Base-by-base conservation (phyloP, 2,888 invertebrate genomes). In the Odontocerum albicorne region DNA sequence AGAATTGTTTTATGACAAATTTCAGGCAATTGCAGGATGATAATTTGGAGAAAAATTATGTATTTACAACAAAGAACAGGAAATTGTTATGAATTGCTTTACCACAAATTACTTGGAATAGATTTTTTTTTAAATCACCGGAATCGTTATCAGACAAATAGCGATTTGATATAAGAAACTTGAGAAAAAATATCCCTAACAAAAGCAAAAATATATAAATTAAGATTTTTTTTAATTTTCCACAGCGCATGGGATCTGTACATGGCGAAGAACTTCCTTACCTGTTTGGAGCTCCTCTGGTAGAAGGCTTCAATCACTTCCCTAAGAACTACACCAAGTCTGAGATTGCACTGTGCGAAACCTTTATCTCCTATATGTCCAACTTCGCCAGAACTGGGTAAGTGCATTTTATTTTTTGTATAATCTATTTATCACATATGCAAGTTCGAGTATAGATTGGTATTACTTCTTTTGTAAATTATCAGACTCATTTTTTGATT, bases 221-320 rank as follows among this genome's bases (percentile, higher is more conserved):
- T 4, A 27, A 27, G 27, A 4, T 44, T 16, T 8, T 54, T 47
- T n/a, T 49, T 56, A 39, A 44, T 58, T 64, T 62, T 31, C n/a
- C n/a, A n/a, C 79, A 94, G 87, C 82, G 91, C 61, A 90, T 92
- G 87, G 94, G 94, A 13, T 91, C 93, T 1, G 92, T 93, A 2
- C 93, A 94, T 67, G 94, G 94, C 0, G 95, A 95, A 71, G 95
- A 95, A 66, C 74, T 95, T 59, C 90, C 93, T 0, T 95, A 93
- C 70, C 81, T 95, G 62, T 93, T 95, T 66, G 95, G 95, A 27
- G 94, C 94, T 7, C 94, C 95, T 2, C 74, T 95, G 40, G 90
- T 91, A 7, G 90, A 90, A 61, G 90, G 90, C 2, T 83, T 82
- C 68, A 88, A 83, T 63, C 90, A 91, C 72, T 93, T 94, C 66